Evolutionary conservation across 2,113 vertebrate genomes (phyloP).

Genomic region (Clarias magur): DNA sequence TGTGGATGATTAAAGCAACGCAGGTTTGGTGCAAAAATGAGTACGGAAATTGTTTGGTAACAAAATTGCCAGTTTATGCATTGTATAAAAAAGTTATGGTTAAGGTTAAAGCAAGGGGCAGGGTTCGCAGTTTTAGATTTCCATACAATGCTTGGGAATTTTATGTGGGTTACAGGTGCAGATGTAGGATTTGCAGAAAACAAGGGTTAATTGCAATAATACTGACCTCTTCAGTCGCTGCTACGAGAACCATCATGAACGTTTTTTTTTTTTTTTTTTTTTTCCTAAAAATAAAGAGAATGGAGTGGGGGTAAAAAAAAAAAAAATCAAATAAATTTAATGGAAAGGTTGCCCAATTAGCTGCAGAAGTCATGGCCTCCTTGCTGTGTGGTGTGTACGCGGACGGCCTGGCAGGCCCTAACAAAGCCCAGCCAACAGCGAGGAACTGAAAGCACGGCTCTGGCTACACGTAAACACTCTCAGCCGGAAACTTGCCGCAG

Average conservation of each 20-base stretch:
- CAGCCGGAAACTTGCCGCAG: conserved; percentile 94
- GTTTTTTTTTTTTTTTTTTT: background rate
- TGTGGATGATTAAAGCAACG: background rate
- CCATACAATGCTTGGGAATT: background rate
- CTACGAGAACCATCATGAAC: background rate
- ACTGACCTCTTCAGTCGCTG: background rate
- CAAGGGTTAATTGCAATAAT: background rate
- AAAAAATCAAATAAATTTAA: too few species aligned
- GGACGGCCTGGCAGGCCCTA: background rate
- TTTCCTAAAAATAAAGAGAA: background rate
- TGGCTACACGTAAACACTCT: conserved; percentile 38
- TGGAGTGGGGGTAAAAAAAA: background rate
- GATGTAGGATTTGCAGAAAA: background rate
- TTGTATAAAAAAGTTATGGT: background rate
- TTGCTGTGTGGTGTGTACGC: background rate
- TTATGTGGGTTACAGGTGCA: background rate
- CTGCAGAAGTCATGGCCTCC: background rate
- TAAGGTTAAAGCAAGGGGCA: background rate
- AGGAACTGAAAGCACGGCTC: conserved; percentile 3
- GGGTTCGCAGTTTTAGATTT: background rate
- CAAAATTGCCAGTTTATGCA: background rate
- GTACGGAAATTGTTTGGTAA: background rate
- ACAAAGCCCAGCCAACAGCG: background rate
- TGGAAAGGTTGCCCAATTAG: background rate
- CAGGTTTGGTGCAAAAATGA: background rate